A percentile compares a stretch with the other conserved stretches of the same genome.
Conservation (phyloP, 1,140 invertebrate genomes). For the Hyles euphorbiae region DNA sequence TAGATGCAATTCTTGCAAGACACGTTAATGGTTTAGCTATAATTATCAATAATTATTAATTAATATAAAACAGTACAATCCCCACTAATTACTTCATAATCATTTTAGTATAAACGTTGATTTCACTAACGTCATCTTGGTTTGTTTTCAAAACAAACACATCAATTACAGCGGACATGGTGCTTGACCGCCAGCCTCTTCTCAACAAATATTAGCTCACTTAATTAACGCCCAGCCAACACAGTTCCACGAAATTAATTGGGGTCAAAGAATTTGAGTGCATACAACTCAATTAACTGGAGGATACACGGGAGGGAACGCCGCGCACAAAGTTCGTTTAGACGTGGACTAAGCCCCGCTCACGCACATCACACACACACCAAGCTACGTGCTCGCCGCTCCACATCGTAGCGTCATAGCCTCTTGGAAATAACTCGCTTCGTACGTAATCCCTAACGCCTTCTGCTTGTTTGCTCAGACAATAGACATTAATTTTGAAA, state of each 20-base stretch:
- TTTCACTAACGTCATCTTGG: not conserved
- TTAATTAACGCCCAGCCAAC: conserved; percentile 58
- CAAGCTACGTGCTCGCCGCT: no score
- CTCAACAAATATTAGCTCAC: conserved; percentile 57
- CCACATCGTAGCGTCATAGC: not conserved
- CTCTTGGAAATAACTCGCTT: conserved; percentile 21
- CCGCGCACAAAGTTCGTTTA: conserved; percentile 1
- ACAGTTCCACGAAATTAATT: conserved; percentile 68
- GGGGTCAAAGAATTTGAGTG: conserved; percentile 68
- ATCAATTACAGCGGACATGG: conserved; percentile 24
- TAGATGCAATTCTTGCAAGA: no score
- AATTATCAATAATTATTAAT: no score
- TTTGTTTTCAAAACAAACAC: conserved; percentile 5
- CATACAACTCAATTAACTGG: conserved; percentile 51
- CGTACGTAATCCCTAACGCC: conserved; percentile 44
- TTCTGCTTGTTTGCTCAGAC: conserved; percentile 41
- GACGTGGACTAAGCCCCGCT: conserved; percentile 1
- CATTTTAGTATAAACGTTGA: no score
- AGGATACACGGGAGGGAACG: conserved; percentile 7
- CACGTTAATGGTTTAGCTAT: no score
- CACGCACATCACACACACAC: not conserved
- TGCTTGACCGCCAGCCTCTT: conserved; percentile 32
- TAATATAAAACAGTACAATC: no score
- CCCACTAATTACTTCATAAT: no score
- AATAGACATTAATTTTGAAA: conserved; percentile 70